Evolutionary conservation across 2,113 vertebrate species (phyloP), one percentile per base, ranked within the genome.

Genomic region (Herpailurus yagouaroundi): DNA sequence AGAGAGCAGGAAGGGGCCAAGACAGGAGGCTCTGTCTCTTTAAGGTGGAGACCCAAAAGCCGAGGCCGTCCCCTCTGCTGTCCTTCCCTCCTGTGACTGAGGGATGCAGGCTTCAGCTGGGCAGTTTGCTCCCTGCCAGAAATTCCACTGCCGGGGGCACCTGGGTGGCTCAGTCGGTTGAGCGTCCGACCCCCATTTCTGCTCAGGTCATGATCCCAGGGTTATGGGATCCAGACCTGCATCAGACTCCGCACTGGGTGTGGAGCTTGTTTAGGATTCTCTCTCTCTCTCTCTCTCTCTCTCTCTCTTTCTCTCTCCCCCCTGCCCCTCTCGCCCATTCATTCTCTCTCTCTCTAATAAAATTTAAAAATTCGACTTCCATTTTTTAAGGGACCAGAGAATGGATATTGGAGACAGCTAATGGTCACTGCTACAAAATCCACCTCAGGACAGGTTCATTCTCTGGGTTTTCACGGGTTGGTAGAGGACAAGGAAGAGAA

Each of bases 171-270:
- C 57, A 60, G 57, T 23, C 21, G 7, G 7, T 60, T 60, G 21
- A 60, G 57, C 57, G 3, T 60, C 57, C 0, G 21, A 23, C 19
- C 19, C 57, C 23, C 7, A 60, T 60, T 57, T 57, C 18, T 19
- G 19, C 57, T 23, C 57, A 23, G 18, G 57, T 57, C 57, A 57
- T 5, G 55, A 57, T 57, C 55, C 55, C 55, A 57, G 55, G 19
- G 55, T 57, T 57, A 57, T 23, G 55, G 19, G 55, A 57, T 23
- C 21, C 19, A 57, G 57, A 7, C 57, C 19, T 57, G 57, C 7
- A 57, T 57, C 21, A 57, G 19, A 2, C 2, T 57, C 57, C 0
- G 2, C 1, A 19, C 57, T 57, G 19, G 7, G 57, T 2, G 19
- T 23, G 57, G 57, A 57, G 57, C 57, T 7, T 57, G 57, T 23